Conservation (phyloP, 2,888 invertebrate genomes). For the Bugula neritina region DNA sequence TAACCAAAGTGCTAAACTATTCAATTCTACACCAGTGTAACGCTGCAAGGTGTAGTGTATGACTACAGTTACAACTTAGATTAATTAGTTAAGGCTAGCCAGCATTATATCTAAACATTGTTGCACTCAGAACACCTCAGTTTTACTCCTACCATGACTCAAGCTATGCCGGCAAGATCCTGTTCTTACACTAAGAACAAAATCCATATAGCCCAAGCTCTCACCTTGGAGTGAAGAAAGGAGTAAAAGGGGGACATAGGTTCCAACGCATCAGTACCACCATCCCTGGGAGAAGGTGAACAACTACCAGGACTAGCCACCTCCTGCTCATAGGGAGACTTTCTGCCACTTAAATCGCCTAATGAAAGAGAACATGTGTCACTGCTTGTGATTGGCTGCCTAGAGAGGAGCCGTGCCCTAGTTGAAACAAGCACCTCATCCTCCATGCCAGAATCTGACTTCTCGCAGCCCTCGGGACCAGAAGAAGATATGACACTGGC, state of each 20-base stretch:
- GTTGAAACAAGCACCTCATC: neutral
- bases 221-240: conserved; percentile 17
- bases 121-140: no score
- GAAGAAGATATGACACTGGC: neutral
- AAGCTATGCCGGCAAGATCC: no score
- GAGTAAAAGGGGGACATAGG: conserved; percentile 15
- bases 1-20: no score
- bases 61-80: no score
- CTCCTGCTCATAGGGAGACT: neutral
- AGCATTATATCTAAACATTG: no score
- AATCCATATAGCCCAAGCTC: no score
- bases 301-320: neutral
- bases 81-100: no score
- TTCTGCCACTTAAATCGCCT: neutral
- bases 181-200: no score
- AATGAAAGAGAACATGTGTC: neutral
- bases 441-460: neutral
- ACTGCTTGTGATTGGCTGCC: neutral
- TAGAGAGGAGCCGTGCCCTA: neutral
- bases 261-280: neutral
- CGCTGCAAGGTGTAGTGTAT: no score
- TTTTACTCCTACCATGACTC: no score
- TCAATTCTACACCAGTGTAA: no score
- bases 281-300: conserved; percentile 20
- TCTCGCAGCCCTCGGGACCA: neutral